These are phyloP conservation scores for Struthidea cinerea DNA, from an alignment of 2,113 vertebrate species.

Conservation along the genomic window DNA sequence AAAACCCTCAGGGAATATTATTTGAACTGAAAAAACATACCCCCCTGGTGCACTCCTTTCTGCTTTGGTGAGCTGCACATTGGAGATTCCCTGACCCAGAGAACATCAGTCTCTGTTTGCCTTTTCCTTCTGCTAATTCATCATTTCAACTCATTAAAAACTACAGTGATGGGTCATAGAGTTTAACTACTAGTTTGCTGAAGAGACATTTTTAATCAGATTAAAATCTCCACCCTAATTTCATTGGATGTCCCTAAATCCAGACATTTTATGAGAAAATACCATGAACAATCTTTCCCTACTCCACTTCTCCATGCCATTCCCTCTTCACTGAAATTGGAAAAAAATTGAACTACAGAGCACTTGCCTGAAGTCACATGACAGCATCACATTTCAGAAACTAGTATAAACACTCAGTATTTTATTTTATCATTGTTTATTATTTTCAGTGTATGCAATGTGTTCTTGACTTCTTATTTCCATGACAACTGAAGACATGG, in stretches of 20 bases:
- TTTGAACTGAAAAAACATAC: neutral
- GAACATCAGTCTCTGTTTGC: neutral
- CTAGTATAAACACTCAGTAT: neutral
- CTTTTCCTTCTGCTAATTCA: neutral
- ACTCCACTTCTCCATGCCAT: neutral
- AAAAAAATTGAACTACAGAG: neutral
- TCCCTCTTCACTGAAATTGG: neutral
- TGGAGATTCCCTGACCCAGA: neutral
- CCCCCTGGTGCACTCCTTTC: neutral
- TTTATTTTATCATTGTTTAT: constrained; percentile 1
- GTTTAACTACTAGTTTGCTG: neutral
- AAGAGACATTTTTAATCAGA: neutral
- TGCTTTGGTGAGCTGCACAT: neutral
- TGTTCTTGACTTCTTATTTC: constrained; percentile 19
- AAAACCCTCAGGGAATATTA: neutral
- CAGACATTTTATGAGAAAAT: neutral
- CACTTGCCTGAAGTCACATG: neutral
- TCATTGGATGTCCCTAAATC: neutral
- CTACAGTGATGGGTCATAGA: neutral
- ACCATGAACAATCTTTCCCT: neutral
- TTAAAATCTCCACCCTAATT: neutral
- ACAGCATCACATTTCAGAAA: neutral
- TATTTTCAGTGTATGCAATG: neutral
- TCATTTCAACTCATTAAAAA: neutral
- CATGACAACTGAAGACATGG: constrained; percentile 3